Evolutionary conservation across 2,888 invertebrate species (phyloP), one percentile per base, ranked within the genome.

Genomic region (Macrophya alboannulata): DNA sequence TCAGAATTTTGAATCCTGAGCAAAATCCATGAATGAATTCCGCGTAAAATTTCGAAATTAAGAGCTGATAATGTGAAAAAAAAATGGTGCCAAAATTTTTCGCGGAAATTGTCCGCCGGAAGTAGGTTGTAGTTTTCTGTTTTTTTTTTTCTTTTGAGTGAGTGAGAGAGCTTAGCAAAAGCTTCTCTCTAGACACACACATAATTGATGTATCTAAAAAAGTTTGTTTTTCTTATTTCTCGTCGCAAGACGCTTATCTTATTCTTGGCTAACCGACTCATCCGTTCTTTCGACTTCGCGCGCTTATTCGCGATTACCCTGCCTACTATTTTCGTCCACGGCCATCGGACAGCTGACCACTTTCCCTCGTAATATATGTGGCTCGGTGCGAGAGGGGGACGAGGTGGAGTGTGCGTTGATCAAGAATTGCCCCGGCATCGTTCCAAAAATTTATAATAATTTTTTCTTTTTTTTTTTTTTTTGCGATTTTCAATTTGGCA

Each of bases 241-340:
- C 48, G 68, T 4, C 40, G 12, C 10, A 40, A 31, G 37, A 31
- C 8, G 4, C 25, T 86, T 89, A 25, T 25, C 62, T 90, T 93
- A 93, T 93, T 92, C 91, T 91, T 90, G 90, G 91, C 89, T 85
- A 87, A 89, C 86, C 90, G 89, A 91, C 90, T 93, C 92, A 93
- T 90, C 90, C 90, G 92, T 92, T 92, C 89, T 87, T 90, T 89
- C 21, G 62, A 10, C 62, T 40, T 62, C 62, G 40, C 62, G 17
- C 90, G 89, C 89, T 89, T 87, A 90, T 90, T 88, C 90, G 88
- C 90, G 91, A 92, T 93, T 93, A 92, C 90, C 90, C 92, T 92
- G 90, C 91, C 89, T 88, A 90, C 91, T 93, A 93, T 93, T 93
- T 92, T 92, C 88, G 88, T 87, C 87, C 88, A 71, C 68, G 83